These are phyloP conservation scores for Drosophila kohkoa DNA, from an alignment of 1,140 invertebrate species.

Conservation along the genomic window DNA sequence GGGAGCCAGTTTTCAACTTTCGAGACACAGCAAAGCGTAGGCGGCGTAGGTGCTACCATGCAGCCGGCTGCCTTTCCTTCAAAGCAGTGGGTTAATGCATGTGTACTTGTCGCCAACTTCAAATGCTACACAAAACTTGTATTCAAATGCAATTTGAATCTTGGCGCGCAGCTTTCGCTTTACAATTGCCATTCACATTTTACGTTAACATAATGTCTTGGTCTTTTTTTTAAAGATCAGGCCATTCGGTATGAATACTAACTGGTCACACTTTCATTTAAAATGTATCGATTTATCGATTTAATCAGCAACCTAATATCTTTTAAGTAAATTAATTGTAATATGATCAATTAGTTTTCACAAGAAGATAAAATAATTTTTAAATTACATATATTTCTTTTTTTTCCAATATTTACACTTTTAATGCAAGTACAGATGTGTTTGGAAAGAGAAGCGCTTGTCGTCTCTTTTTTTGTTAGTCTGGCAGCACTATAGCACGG, in stretches of 20 bases:
- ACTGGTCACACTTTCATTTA: conserved; percentile 2
- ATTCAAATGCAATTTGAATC: conserved; percentile 13
- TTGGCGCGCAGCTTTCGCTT: conserved; percentile 13
- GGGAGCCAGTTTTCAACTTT: conserved; percentile 44
- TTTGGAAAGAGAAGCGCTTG: neutral
- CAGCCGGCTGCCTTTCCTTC: conserved; percentile 19
- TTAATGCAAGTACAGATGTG: neutral
- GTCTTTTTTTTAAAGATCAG: neutral
- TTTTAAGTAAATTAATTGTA: neutral
- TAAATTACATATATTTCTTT: neutral
- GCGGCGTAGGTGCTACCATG: conserved; percentile 11
- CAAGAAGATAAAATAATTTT: neutral
- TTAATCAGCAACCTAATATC: neutral
- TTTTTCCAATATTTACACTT: neutral
- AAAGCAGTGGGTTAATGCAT: conserved; percentile 14
- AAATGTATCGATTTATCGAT: neutral
- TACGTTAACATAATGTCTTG: neutral
- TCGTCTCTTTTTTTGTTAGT: neutral
- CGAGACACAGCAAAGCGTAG: conserved; percentile 30
- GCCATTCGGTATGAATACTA: neutral
- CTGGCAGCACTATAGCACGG: conserved; percentile 30
- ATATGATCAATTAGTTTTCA: neutral
- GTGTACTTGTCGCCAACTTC: neutral
- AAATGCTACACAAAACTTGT: neutral
- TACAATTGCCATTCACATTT: conserved; percentile 3